Evolutionary conservation across 2,888 invertebrate genomes (phyloP), one percentile per base, ranked within the genome.

Genomic region (Silvanus unidentatus): DNA sequence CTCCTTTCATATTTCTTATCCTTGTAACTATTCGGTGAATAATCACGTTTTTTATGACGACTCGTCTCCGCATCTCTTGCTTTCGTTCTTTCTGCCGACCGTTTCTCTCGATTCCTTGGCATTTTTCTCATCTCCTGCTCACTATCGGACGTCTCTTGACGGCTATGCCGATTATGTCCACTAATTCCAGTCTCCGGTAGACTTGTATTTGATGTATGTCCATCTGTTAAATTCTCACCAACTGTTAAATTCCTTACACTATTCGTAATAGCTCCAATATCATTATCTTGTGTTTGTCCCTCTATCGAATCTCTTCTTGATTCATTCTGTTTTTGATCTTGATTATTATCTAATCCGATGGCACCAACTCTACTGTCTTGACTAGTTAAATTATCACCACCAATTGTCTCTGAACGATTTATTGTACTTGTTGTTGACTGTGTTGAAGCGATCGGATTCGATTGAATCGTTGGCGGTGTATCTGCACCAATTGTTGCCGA

Each of bases 401-500:
- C 66, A 27, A 67, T 65, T 2, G 64, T 64, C 44, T 62, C 63
- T 1, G 65, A 63, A 14, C 65, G 57, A 46, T 63, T 63, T 0
- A 40, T 12, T n/a, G 37, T 39, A 3, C 39, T 36, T 11, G 4
- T 3, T 4, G 36, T 35, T 10, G 51, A 30, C 15, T 48, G 47
- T 13, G 40, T 34, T 11, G n/a, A n/a, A n/a, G n/a, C n/a, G 39
- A 39, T 1, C 1, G 39, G 22, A 12, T 36, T 36, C 11, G 42
- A 45, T n/a, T 39, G 28, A 12, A 43, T 48, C 10, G 60, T 56
- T 2, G 71, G 69, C 10, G 71, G 70, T 6, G 70, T 70, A 52
- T 73, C 72, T 1, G 72, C 71, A 4, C 73, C 73, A 27, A 72
- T 72, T 2, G 71, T 70, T 2, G 71, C 72, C 2, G 71, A 71